Evolutionary conservation across 1,140 invertebrate species (phyloP).

Genomic region (Ips nitidus): DNA sequence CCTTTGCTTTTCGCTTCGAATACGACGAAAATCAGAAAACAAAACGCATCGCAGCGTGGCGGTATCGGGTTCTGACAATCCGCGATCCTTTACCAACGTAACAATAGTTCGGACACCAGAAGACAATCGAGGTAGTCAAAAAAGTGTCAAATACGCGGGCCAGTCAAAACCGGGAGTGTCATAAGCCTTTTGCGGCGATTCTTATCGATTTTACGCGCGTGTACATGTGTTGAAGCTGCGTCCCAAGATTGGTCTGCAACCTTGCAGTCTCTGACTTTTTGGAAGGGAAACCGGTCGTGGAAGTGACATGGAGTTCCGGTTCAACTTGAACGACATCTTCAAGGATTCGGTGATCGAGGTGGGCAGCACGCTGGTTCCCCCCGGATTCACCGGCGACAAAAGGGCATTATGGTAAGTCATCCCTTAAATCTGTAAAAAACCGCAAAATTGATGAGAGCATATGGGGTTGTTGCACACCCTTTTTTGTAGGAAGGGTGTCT

Average conservation of each 20-base stretch:
- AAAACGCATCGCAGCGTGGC: neutral
- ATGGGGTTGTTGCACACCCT: neutral
- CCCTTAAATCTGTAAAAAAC: neutral
- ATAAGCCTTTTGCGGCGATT: neutral
- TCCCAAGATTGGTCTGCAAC: neutral
- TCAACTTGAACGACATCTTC: constrained; percentile 62
- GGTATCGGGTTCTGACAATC: neutral
- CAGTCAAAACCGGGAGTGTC: neutral
- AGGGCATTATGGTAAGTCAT: constrained; percentile 57
- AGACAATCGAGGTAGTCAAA: no score
- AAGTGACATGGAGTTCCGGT: constrained; percentile 61
- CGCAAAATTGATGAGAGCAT: neutral
- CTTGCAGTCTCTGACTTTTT: constrained; percentile 11
- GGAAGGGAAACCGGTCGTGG: constrained; percentile 3
- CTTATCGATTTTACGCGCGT: constrained; percentile 16
- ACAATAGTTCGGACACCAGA: no score
- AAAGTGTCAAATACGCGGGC: no score
- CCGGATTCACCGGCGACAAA: constrained; percentile 62
- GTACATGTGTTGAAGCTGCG: constrained; percentile 9
- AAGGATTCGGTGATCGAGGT: constrained; percentile 62
- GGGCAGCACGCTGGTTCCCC: constrained; percentile 59
- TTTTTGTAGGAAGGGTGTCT: no score
- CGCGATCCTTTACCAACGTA: constrained; percentile 4
- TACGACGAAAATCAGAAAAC: constrained; percentile 12
- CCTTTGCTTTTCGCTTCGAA: constrained; percentile 1